These are phyloP conservation scores for Accipiter cooperii DNA, from an alignment of 2,113 vertebrate genomes.

Conservation along the genomic window DNA sequence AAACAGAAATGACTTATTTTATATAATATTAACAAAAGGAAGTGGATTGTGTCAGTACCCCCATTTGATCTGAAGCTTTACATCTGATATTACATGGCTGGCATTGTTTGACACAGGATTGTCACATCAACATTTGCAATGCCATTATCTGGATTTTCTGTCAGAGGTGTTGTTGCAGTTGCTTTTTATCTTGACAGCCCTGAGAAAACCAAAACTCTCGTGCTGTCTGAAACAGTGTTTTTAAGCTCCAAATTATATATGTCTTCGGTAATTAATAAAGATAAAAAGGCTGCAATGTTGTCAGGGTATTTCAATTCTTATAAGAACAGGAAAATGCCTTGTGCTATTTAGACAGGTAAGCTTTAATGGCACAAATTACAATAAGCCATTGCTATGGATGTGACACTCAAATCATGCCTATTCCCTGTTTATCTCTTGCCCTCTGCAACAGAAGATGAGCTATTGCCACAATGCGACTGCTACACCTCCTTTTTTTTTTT, in stretches of 20 bases:
- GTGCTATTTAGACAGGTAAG: not conserved
- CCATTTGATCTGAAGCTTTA: not conserved
- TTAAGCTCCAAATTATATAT: not conserved
- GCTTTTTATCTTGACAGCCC: not conserved
- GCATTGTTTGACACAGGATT: not conserved
- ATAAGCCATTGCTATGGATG: not conserved
- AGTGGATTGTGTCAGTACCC: not conserved
- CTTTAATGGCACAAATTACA: not conserved
- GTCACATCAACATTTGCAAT: not conserved
- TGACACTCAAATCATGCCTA: not conserved
- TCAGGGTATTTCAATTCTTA: not conserved
- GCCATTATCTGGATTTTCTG: not conserved
- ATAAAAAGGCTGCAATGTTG: not conserved
- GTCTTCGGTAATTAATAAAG: not conserved
- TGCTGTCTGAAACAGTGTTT: not conserved
- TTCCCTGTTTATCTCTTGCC: not conserved
- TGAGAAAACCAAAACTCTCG: not conserved
- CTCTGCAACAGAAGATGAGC: not conserved
- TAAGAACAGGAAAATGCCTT: not conserved
- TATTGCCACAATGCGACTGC: not conserved
- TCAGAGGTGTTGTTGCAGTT: not conserved
- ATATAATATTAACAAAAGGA: not conserved
- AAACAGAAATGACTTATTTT: not conserved
- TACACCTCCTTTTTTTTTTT: not conserved
- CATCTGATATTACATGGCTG: not conserved